Percentiles rank a stretch among this genome's conserved stretches.
These are phyloP conservation scores for Drosophila jambulina DNA, from an alignment of 1,140 invertebrate species.

Conservation along the genomic window DNA sequence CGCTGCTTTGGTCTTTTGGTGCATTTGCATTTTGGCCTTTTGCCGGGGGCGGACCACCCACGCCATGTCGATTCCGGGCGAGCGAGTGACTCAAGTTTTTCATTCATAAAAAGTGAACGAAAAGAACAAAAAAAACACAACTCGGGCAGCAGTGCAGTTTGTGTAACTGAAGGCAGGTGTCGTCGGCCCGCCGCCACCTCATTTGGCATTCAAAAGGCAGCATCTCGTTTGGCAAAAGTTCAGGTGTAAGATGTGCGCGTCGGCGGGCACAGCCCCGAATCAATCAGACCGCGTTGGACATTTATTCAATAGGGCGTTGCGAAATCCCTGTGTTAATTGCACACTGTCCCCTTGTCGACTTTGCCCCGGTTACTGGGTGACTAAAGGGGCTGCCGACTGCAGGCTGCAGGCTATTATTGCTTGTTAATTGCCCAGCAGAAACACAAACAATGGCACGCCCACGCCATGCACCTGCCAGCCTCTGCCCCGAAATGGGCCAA, in stretches of 20 bases:
- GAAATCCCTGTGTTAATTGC: slow-evolving; percentile 72
- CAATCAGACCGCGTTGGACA: slow-evolving; percentile 50
- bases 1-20: slow-evolving; percentile 50
- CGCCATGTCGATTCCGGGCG: slow-evolving; percentile 37
- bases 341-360: slow-evolving; percentile 16
- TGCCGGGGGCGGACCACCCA: slow-evolving; percentile 71
- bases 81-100: slow-evolving; percentile 61
- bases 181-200: slow-evolving; percentile 28
- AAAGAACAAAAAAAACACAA: slow-evolving; percentile 20
- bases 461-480: slow-evolving; percentile 56
- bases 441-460: slow-evolving; percentile 69
- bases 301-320: slow-evolving; percentile 69
- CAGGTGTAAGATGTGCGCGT: slow-evolving; percentile 61
- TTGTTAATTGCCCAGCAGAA: slow-evolving; percentile 78
- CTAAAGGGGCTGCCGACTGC: slow-evolving; percentile 14
- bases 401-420: slow-evolving; percentile 70
- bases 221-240: slow-evolving; percentile 73
- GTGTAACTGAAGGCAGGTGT: slow-evolving; percentile 39
- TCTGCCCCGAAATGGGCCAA: slow-evolving; percentile 27
- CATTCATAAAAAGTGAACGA: slow-evolving; percentile 68
- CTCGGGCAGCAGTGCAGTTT: slow-evolving; percentile 10
- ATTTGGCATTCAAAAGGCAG: slow-evolving; percentile 73
- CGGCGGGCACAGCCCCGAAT: slow-evolving; percentile 19
- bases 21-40: slow-evolving; percentile 75
- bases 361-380: slow-evolving; percentile 4